Base-by-base conservation (phyloP, 2,888 invertebrate genomes). In the Caenorhabditis imperialis region DNA sequence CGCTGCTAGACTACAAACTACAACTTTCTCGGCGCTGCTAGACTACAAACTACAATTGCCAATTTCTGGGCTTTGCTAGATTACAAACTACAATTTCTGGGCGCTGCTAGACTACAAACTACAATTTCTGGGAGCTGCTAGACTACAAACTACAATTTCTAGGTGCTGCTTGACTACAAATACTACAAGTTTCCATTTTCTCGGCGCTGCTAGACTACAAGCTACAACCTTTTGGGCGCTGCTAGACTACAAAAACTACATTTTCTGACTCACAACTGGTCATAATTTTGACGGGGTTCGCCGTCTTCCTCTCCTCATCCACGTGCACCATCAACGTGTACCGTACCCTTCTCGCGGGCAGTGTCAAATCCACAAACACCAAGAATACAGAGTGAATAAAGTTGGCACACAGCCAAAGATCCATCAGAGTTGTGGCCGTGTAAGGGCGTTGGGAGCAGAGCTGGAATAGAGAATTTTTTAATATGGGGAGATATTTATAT, bases 381-480 rank as follows among this genome's bases (percentile, higher is more conserved):
- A 83, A 71, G 33, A 79, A 76, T 1, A 80, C 78, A 10, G 78
- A 62, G 51, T 86, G 86, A 22, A 87, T 63, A 50, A 87, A 82
- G 42, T 82, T 83, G 27, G 78, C 80, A 44, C 81, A 80, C 27
- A 87, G 65, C 86, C 86, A 87, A 20, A 87, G 75, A 71, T 86
- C 86, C 67, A 84, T 77, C 44, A 86, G 63, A 16, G 81, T 84
- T 23, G 82, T 75, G 16, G 79, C 70, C 8, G 79, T 63, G 45
- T 76, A 74, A 20, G 76, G 61, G 20, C 80, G 78, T 38, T 69
- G 62, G 10, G 79, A 72, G 33, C 78, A 73, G 27, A 81, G 67
- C 81, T 81, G 61, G 7, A 30, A 30, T n/a, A n/a, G n/a, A n/a
- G n/a, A n/a, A n/a, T n/a, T n/a, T n/a, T n/a, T n/a, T n/a, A n/a